A percentile compares a stretch with the other conserved stretches of the same genome.
Evolutionary conservation across 2,888 invertebrate genomes (phyloP).

Genomic region (Diaprepes abbreviatus): DNA sequence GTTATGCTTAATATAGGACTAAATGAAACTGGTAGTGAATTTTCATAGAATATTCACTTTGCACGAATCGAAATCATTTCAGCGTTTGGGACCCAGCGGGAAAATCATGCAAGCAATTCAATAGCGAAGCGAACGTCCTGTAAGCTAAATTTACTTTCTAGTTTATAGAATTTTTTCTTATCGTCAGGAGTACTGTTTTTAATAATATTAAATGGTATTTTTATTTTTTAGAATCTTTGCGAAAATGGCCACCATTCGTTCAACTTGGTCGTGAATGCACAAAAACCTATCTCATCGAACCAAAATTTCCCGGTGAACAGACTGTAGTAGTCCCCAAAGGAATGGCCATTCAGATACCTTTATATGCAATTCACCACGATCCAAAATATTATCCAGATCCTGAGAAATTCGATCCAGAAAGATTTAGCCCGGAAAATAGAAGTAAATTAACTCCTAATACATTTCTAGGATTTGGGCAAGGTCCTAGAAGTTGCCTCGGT

Average conservation of each 20-base stretch:
- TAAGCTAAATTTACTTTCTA: no score
- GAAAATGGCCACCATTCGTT: conserved; percentile 70
- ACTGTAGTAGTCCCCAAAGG: conserved; percentile 58
- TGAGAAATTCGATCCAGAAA: conserved; percentile 68
- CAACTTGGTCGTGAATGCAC: conserved; percentile 69
- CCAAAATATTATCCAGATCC: conserved; percentile 67
- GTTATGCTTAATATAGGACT: no score
- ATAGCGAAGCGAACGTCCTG: no score
- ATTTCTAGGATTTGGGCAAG: conserved; percentile 70
- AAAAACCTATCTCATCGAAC: conserved; percentile 65
- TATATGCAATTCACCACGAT: conserved; percentile 66
- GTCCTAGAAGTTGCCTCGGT: conserved; percentile 71
- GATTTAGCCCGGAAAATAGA: conserved; percentile 59
- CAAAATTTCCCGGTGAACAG: conserved; percentile 52
- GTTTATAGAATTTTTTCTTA: no score
- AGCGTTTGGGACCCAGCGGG: no score
- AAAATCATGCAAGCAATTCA: no score
- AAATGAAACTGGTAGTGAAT: no score
- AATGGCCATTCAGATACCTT: conserved; percentile 61
- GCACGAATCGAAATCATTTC: no score
- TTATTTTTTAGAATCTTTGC: conserved; percentile 66
- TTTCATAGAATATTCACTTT: no score
- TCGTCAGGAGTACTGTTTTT: no score
- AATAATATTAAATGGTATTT: no score
- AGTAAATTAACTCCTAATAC: conserved; percentile 68